Conservation (phyloP, 2,888 invertebrate genomes). For the Rhopalosiphum nymphaeae region DNA sequence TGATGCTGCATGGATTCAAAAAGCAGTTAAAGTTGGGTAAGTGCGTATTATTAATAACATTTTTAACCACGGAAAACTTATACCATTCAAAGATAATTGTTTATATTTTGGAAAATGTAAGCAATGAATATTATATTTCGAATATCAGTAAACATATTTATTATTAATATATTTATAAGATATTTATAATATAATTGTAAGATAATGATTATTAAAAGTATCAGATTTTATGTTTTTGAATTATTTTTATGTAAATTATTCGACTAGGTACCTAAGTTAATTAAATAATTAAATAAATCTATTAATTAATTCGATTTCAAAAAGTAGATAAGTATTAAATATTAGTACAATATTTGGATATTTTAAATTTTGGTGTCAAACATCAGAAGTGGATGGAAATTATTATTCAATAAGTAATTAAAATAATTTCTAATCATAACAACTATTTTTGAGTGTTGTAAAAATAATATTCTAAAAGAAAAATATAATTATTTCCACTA, state of each 20-base stretch:
- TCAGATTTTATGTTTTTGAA: background rate
- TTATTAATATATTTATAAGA: background rate
- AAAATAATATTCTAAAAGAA: background rate
- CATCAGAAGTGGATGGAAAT: background rate
- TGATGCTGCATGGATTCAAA: conserved; percentile 45
- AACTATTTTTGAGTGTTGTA: background rate
- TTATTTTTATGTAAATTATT: too few relatives aligned
- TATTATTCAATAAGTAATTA: background rate
- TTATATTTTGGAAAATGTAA: background rate
- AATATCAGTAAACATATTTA: background rate
- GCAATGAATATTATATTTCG: background rate
- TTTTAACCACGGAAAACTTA: background rate
- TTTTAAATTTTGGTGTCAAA: background rate
- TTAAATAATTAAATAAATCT: too few relatives aligned
- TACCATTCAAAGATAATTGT: background rate
- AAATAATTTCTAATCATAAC: background rate
- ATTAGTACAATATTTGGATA: background rate
- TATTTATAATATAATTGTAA: background rate
- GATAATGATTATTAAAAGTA: background rate
- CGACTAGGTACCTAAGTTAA: too few relatives aligned
- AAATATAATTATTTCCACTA: background rate
- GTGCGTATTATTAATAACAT: background rate
- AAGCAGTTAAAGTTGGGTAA: conserved; percentile 47
- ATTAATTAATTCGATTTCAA: background rate
- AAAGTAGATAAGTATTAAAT: background rate